Percentiles rank a stretch among this genome's conserved stretches.
Evolutionary conservation across 2,888 invertebrate genomes (phyloP).

Genomic region (Torymus auratus): DNA sequence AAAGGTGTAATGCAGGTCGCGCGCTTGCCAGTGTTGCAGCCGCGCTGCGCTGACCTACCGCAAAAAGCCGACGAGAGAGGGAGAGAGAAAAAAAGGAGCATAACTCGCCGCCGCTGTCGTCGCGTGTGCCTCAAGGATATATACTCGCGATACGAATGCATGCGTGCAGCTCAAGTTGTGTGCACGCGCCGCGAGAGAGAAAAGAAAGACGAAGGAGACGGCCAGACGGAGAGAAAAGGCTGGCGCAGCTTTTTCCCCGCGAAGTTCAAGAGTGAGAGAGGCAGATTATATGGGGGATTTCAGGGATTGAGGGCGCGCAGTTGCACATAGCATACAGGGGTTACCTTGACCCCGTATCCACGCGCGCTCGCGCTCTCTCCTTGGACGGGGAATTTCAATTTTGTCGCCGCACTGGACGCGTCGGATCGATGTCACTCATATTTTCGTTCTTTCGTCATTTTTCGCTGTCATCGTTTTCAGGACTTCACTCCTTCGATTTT

Average conservation of each 20-base stretch:
- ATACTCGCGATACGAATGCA: background rate
- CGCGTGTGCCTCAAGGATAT: constrained; percentile 18
- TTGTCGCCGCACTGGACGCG: background rate
- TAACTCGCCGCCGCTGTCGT: too few relatives aligned
- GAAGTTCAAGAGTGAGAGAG: constrained; percentile 53
- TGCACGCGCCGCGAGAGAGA: background rate
- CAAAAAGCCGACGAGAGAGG: too few relatives aligned
- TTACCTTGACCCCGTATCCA: constrained; percentile 56
- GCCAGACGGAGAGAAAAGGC: background rate
- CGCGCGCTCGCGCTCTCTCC: constrained; percentile 16
- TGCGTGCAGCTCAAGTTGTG: too few relatives aligned
- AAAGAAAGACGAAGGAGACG: background rate
- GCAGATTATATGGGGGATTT: constrained; percentile 47
- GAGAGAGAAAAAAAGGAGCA: too few relatives aligned
- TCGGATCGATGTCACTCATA: background rate
- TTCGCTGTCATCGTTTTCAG: background rate
- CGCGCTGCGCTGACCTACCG: too few relatives aligned
- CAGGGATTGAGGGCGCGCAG: constrained; percentile 49
- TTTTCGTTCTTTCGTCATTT: background rate
- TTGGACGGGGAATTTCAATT: constrained; percentile 47
- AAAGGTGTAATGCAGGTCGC: background rate
- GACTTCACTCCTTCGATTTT: background rate
- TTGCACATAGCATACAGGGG: constrained; percentile 19
- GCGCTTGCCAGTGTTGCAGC: background rate
- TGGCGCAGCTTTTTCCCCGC: background rate